Conservation (phyloP, 1,140 invertebrate species). For the Drosophila malerkotliana region DNA sequence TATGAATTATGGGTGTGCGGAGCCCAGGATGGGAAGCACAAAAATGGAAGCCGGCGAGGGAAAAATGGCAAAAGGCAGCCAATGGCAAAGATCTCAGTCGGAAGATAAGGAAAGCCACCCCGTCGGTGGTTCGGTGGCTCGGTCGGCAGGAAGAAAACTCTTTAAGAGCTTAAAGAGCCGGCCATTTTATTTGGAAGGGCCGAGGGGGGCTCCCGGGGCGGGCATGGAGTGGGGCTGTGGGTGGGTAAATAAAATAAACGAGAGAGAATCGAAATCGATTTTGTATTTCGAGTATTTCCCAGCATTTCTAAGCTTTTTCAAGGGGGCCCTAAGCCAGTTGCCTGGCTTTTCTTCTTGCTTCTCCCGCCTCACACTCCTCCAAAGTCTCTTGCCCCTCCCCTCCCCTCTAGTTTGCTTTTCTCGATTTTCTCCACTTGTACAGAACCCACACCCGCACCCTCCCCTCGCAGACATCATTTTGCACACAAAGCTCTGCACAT, state of each 20-base stretch:
- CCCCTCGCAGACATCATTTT: slow-evolving; percentile 64
- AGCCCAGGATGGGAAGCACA: slow-evolving; percentile 14
- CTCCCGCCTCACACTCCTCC: background rate
- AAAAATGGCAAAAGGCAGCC: slow-evolving; percentile 16
- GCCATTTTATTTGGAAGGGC: slow-evolving; percentile 1
- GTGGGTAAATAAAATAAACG: slow-evolving; percentile 26
- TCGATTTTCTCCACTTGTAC: background rate
- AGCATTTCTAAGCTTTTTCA: slow-evolving; percentile 41
- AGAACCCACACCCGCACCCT: slow-evolving; percentile 2
- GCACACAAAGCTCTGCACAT: slow-evolving; percentile 76
- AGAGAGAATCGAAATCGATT: slow-evolving; percentile 43
- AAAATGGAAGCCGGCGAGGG: slow-evolving; percentile 3
- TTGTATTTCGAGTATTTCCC: slow-evolving; percentile 39
- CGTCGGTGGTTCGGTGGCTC: background rate
- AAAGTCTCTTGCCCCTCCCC: background rate
- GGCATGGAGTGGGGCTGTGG: background rate
- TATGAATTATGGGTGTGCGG: slow-evolving; percentile 46
- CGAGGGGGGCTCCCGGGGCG: background rate
- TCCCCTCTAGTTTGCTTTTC: background rate
- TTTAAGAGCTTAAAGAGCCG: slow-evolving; percentile 35
- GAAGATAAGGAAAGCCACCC: slow-evolving; percentile 40
- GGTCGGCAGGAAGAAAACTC: slow-evolving; percentile 5
- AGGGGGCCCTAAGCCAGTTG: slow-evolving; percentile 34
- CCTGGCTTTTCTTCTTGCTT: background rate
- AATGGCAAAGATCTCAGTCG: slow-evolving; percentile 54